Conservation (phyloP, 2,113 vertebrate genomes). For the Phalacrocorax aristotelis region DNA sequence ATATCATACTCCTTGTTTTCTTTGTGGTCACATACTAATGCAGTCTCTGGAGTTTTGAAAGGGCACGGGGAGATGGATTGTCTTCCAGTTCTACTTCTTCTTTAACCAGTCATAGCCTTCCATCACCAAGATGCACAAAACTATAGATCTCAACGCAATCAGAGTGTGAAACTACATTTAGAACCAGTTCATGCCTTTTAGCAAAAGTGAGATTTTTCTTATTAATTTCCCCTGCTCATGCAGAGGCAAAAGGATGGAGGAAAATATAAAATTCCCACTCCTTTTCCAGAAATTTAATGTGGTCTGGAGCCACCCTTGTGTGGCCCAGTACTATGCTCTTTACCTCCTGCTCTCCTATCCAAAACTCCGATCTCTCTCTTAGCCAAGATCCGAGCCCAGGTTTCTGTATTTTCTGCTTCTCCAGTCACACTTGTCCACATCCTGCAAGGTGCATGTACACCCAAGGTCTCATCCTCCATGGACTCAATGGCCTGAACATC, state of each 20-base stretch:
- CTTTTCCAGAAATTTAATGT: background rate
- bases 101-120: background rate
- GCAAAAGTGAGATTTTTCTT: background rate
- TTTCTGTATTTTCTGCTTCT: background rate
- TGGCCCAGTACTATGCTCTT: background rate
- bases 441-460: accelerated
- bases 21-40: background rate
- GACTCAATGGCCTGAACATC: background rate
- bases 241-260: background rate
- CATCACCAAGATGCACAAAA: background rate
- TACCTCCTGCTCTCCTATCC: background rate
- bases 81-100: background rate
- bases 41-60: background rate
- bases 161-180: background rate
- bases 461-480: background rate
- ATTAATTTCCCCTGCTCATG: background rate
- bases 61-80: accelerated
- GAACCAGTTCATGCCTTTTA: background rate
- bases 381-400: background rate
- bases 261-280: background rate
- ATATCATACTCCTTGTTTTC: background rate
- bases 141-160: background rate
- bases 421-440: background rate
- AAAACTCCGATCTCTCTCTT: background rate
- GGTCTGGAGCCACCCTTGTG: background rate